Base-by-base conservation (phyloP, 2,888 invertebrate genomes). In the Tinea semifulvella region DNA sequence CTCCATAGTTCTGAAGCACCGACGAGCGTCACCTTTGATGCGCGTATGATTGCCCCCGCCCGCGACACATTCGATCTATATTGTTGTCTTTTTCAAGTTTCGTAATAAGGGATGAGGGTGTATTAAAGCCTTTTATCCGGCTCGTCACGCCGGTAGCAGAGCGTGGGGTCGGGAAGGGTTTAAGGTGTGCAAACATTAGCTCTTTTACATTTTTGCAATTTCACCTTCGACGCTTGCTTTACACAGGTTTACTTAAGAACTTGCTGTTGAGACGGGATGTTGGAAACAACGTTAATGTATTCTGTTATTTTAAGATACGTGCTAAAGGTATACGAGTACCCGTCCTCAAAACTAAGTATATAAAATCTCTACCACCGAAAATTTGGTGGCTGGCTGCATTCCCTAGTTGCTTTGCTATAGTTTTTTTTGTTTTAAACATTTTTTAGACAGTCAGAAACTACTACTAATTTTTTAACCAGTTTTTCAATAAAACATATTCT, bases 31-130 rank as follows among this genome's bases (percentile, higher is more conserved):
- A 75, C 77, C 77, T 77, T 77, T 79, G 79, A 76, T 73, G 76
- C 77, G 73, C 76, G 73, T 79, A 76, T 80, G 79, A 79, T 79
- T 74, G 80, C 79, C 70, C 70, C 71, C 69, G 72, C 77, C 74
- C 76, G 76, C 79, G 79, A 80, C 80, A 80, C 80, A 77, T 77
- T 76, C 70, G 70, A 73, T 77, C 77, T 77, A 76, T 79, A 80
- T 77, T 79, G 80, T 80, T 80, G 80, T 79, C 80, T 80, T 80
- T 80, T 80, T 80, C 80, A 80, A 80, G 79, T 80, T 79, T 77
- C 74, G 79, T 80, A 80, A 80, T 80, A 80, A 80, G 80, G 77
- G 77, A 76, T 79, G 79, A 79, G 80, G 79, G 79, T 80, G 79
- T 80, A 80, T 80, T 80, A 80, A 80, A 80, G 80, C 79, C 79